Conservation (phyloP, 2,797 vertebrate genomes). For the Sebastes trivittatus region DNA sequence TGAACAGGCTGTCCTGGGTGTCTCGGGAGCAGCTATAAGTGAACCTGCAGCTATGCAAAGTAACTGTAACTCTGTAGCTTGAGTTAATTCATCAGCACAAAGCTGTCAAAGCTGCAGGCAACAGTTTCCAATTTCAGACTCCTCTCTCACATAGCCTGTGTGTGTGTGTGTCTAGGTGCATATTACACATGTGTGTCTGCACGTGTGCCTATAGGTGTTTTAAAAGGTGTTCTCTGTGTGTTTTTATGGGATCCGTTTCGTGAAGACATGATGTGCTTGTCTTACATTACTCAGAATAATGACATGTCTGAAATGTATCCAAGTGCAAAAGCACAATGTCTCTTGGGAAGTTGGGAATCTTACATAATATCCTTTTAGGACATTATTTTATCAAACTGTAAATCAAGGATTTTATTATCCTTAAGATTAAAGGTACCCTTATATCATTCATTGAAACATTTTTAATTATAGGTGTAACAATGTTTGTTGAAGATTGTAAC, state of each 20-base stretch:
- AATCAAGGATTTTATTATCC: not conserved
- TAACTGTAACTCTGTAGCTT: slow-evolving; percentile 39
- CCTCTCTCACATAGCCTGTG: not conserved
- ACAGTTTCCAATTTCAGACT: slow-evolving; percentile 56
- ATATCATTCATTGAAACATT: not conserved
- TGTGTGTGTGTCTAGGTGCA: not conserved
- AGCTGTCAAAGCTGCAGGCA: slow-evolving; percentile 48
- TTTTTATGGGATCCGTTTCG: not conserved
- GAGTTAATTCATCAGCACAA: slow-evolving; percentile 62
- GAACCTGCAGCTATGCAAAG: slow-evolving; percentile 35
- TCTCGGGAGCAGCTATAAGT: slow-evolving; percentile 39
- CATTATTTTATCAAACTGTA: not conserved
- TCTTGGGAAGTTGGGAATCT: not conserved
- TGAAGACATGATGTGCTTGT: slow-evolving; percentile 40
- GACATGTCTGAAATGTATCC: slow-evolving; percentile 27
- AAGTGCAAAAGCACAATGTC: not conserved
- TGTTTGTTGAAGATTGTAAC: not conserved
- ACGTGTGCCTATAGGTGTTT: slow-evolving; percentile 11
- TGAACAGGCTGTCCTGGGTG: slow-evolving; percentile 24
- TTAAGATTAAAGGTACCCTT: not conserved
- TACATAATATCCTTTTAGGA: not conserved
- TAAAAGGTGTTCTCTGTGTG: slow-evolving; percentile 26
- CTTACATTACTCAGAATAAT: slow-evolving; percentile 62
- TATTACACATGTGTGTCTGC: not conserved
- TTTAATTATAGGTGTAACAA: not conserved